A percentile compares a stretch with the other conserved stretches of the same genome.
These are phyloP conservation scores for Byasa hedistus DNA, from an alignment of 2,888 invertebrate genomes.

Conservation along the genomic window DNA sequence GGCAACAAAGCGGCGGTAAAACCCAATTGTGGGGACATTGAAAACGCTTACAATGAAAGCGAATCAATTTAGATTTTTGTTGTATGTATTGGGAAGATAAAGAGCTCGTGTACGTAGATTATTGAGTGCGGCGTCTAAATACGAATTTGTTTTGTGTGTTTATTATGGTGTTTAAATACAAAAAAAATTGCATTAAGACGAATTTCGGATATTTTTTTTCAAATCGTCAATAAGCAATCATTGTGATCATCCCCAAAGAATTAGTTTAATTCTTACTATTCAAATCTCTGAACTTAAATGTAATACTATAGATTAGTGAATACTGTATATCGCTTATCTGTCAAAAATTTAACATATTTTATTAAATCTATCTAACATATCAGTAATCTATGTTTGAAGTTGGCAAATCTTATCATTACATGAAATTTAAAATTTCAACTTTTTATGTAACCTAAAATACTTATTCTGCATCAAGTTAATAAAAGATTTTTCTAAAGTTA, in stretches of 20 bases:
- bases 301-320: too few relatives aligned
- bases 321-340: too few relatives aligned
- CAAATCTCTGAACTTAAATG: too few relatives aligned
- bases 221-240: not conserved
- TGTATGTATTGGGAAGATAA: not conserved
- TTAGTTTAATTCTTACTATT: not conserved
- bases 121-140: constrained; percentile 11
- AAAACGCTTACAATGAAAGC: constrained; percentile 4
- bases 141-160: not conserved
- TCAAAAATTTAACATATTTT: too few relatives aligned
- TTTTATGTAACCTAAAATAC: too few relatives aligned
- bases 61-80: constrained; percentile 21
- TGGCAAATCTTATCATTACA: too few relatives aligned
- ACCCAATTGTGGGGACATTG: constrained; percentile 14
- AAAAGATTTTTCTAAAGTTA: too few relatives aligned
- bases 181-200: not conserved
- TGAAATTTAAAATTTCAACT: too few relatives aligned
- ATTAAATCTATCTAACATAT: too few relatives aligned
- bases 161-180: not conserved
- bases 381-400: too few relatives aligned
- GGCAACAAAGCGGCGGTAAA: constrained; percentile 2
- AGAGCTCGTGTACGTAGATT: not conserved
- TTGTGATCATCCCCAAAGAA: not conserved
- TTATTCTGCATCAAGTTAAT: too few relatives aligned
- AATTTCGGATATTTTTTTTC: too few relatives aligned